Evolutionary conservation across 2,888 invertebrate genomes (phyloP).

Genomic region (Scaptomyza cyrtandrae): DNA sequence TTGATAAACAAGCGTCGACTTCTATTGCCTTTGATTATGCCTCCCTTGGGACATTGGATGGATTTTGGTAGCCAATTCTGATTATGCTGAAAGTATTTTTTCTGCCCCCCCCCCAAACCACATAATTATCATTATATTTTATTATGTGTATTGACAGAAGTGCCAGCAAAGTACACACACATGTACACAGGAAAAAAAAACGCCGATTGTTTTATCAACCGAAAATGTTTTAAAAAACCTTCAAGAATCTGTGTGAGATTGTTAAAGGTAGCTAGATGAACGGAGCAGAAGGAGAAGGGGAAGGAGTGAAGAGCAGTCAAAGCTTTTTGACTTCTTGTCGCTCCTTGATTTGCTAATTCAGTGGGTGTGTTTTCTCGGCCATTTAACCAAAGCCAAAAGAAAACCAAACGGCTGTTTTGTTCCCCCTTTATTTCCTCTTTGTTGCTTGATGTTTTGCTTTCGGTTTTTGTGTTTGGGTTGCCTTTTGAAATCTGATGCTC

Average conservation of each 20-base stretch:
- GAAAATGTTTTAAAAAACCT: slow-evolving; percentile 48
- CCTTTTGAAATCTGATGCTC: slow-evolving; percentile 46
- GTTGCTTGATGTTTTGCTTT: not conserved
- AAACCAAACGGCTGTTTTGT: slow-evolving; percentile 1
- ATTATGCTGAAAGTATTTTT: slow-evolving; percentile 47
- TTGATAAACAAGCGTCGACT: slow-evolving; percentile 57
- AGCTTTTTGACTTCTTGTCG: slow-evolving; percentile 32
- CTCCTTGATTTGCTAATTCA: slow-evolving; percentile 55
- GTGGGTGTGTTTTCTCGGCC: slow-evolving; percentile 46
- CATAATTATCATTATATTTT: slow-evolving; percentile 74
- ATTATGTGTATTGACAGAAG: slow-evolving; percentile 57
- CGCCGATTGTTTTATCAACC: slow-evolving; percentile 55
- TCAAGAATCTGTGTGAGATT: not conserved
- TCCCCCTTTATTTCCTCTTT: not conserved
- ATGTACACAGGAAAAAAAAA: slow-evolving; percentile 17
- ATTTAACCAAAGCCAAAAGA: slow-evolving; percentile 39
- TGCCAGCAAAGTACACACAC: slow-evolving; percentile 11
- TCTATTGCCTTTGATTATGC: slow-evolving; percentile 52
- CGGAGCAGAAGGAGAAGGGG: not conserved
- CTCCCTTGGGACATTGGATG: slow-evolving; percentile 13
- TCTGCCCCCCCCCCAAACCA: slow-evolving; percentile 18
- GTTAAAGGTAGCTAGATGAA: not conserved
- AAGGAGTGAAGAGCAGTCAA: slow-evolving; percentile 7
- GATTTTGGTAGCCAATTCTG: slow-evolving; percentile 19
- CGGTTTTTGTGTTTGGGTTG: slow-evolving; percentile 22